Percentiles rank a stretch among this genome's conserved stretches.
phyloP scores from a whole-genome alignment of 2,113 vertebrate species.

The Paramormyrops kingsleyae region DNA sequence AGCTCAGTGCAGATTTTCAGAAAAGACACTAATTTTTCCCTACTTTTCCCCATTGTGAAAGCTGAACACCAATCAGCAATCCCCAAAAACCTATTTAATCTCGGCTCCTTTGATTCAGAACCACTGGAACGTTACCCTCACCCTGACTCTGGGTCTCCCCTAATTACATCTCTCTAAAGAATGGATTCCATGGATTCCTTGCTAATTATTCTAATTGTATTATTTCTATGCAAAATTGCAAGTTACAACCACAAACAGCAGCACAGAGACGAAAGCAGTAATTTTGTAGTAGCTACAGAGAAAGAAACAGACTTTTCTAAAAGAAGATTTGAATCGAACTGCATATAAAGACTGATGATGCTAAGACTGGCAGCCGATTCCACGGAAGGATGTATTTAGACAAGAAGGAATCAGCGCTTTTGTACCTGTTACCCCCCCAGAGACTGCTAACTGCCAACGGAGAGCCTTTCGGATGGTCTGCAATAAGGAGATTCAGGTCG shows the following conservation, averaged over 20 bases:
- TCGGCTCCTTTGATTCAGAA: not conserved
- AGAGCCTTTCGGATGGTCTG: not conserved
- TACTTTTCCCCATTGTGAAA: not conserved
- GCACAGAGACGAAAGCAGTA: not conserved
- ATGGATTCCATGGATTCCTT: not conserved
- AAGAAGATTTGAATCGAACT: not conserved
- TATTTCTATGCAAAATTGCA: not conserved
- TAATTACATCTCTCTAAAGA: not conserved
- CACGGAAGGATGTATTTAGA: not conserved
- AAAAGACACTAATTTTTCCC: not conserved
- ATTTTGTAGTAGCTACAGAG: not conserved
- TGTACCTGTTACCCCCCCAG: not conserved
- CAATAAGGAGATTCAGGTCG: not conserved
- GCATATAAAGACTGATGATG: not conserved
- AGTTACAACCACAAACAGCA: not conserved
- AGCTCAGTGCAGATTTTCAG: not conserved
- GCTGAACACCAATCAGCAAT: not conserved
- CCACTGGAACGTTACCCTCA: not conserved
- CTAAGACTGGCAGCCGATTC: not conserved
- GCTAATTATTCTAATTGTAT: not conserved
- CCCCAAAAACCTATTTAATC: not conserved
- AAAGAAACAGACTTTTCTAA: not conserved
- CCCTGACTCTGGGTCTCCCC: not conserved
- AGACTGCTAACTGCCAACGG: not conserved
- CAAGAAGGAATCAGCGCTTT: not conserved